Conservation (phyloP, 35 echinoderm and acorn worm genomes). For the Amphiura filiformis region DNA sequence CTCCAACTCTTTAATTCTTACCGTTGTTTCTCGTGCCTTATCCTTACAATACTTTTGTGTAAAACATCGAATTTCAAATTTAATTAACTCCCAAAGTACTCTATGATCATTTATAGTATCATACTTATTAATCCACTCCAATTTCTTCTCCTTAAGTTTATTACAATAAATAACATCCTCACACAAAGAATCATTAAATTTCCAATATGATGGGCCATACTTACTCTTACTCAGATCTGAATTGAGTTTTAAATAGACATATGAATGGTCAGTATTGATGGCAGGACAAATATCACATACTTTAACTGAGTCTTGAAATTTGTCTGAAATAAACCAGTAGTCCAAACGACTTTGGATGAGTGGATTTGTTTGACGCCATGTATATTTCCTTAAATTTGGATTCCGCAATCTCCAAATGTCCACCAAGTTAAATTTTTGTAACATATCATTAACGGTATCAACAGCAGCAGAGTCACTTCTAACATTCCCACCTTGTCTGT, state of each 20-base stretch:
- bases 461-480: background rate
- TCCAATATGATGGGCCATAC: background rate
- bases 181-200: background rate
- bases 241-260: background rate
- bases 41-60: background rate
- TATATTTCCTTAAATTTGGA: background rate
- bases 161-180: background rate
- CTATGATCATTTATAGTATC: background rate
- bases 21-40: background rate
- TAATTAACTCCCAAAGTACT: background rate
- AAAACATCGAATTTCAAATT: background rate
- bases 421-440: background rate
- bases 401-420: slow-evolving; percentile 7
- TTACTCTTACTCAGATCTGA: background rate
- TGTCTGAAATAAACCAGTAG: background rate
- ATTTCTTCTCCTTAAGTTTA: background rate
- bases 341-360: background rate
- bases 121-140: background rate
- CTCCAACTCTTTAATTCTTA: background rate
- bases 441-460: background rate
- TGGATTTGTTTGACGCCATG: background rate
- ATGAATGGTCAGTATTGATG: background rate
- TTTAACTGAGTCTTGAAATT: background rate
- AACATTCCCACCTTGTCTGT: background rate
- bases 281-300: background rate